Conservation (phyloP, 2,113 vertebrate species). For the Onychostruthus taczanowskii region DNA sequence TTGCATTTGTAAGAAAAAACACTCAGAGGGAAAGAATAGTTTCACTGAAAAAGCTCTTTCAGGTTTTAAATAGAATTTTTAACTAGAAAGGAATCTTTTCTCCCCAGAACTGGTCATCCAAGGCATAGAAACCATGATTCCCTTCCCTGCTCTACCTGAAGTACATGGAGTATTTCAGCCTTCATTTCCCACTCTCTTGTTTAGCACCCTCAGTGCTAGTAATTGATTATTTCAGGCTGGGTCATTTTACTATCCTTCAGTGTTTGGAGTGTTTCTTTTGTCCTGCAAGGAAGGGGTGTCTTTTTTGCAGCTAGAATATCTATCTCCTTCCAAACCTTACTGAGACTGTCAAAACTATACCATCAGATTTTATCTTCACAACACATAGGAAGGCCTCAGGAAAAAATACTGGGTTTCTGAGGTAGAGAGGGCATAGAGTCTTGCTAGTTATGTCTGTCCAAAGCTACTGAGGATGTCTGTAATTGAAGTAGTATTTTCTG, state of each 20-base stretch:
- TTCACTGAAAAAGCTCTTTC: neutral
- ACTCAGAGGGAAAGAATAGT: neutral
- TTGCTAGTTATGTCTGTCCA: neutral
- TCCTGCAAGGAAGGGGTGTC: neutral
- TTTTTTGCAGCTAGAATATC: neutral
- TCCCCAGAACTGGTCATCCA: neutral
- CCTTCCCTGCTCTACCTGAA: neutral
- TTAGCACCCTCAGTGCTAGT: neutral
- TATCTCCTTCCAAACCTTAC: neutral
- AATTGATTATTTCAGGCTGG: neutral
- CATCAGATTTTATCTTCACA: neutral
- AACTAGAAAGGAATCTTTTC: neutral
- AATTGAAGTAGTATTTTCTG: neutral
- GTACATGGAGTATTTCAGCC: neutral
- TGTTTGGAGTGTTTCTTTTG: neutral
- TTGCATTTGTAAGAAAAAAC: neutral
- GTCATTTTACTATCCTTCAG: neutral
- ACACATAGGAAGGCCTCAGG: neutral
- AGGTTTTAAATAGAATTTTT: neutral
- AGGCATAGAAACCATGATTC: neutral
- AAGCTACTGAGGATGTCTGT: neutral
- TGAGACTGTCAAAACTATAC: neutral
- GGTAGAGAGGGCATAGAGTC: neutral
- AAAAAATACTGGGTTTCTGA: neutral
- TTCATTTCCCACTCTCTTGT: neutral